Percentiles rank a stretch among this genome's conserved stretches.
These are phyloP conservation scores for Ischnura elegans DNA, from an alignment of 2,888 invertebrate genomes.

Conservation along the genomic window DNA sequence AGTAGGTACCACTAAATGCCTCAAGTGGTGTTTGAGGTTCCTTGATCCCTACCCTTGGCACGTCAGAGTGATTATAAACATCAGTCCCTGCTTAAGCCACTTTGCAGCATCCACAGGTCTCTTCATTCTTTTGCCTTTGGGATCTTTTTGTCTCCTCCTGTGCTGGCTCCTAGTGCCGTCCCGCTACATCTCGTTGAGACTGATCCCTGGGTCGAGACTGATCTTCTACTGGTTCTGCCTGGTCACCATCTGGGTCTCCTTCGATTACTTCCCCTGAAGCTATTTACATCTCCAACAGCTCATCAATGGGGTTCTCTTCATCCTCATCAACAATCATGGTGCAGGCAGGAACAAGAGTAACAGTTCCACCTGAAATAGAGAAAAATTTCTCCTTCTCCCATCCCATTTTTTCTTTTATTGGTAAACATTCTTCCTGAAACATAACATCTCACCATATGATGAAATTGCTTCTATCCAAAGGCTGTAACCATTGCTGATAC, in stretches of 20 bases:
- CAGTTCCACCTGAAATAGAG: background rate
- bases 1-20: background rate
- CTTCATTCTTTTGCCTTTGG: slow-evolving; percentile 46
- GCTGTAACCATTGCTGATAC: slow-evolving; percentile 67
- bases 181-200: background rate
- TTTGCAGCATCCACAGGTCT: slow-evolving; percentile 56
- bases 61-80: too few species aligned
- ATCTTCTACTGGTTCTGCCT: slow-evolving; percentile 29
- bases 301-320: slow-evolving; percentile 16
- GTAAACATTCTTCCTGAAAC: background rate
- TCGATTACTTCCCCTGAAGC: slow-evolving; percentile 12
- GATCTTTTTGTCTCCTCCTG: slow-evolving; percentile 53
- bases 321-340: background rate
- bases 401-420: background rate
- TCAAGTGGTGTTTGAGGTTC: slow-evolving; percentile 52
- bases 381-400: background rate
- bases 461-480: slow-evolving; percentile 55
- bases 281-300: background rate
- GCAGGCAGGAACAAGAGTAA: background rate
- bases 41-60: background rate
- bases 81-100: slow-evolving; percentile 8
- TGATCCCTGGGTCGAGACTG: background rate
- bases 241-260: slow-evolving; percentile 17
- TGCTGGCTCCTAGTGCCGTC: background rate
- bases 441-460: slow-evolving; percentile 37